Evolutionary conservation across 2,797 vertebrate species (phyloP).

Genomic region (Neopelma chrysocephalum): DNA sequence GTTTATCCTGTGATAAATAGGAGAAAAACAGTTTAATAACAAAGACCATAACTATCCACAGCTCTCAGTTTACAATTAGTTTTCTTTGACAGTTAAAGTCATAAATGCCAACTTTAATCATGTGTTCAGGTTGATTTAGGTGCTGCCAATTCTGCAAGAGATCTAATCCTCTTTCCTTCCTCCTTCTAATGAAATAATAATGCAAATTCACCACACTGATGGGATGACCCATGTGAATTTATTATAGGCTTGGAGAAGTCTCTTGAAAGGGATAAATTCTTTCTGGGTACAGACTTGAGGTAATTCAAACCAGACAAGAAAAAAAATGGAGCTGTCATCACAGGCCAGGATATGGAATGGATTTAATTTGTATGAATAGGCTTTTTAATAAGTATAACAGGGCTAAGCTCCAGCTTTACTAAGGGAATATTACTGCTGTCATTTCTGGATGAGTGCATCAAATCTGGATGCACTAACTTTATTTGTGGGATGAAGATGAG

Average conservation of each 20-base stretch:
- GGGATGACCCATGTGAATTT: conserved; percentile 77
- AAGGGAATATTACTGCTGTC: conserved; percentile 69
- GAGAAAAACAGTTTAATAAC: conserved; percentile 68
- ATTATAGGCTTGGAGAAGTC: conserved; percentile 76
- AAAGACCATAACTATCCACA: conserved; percentile 76
- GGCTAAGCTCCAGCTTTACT: conserved; percentile 72
- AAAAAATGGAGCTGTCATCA: conserved; percentile 79
- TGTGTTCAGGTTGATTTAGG: conserved; percentile 77
- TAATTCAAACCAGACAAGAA: conserved; percentile 79
- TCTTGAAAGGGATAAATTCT: conserved; percentile 80
- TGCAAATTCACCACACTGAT: conserved; percentile 80
- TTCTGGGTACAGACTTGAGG: conserved; percentile 74
- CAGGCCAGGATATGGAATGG: conserved; percentile 71
- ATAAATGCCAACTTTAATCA: conserved; percentile 82
- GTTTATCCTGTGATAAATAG: conserved; percentile 74
- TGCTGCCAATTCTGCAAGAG: conserved; percentile 69
- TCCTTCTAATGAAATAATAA: conserved; percentile 82
- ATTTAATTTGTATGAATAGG: conserved; percentile 82
- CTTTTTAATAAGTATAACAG: conserved; percentile 79
- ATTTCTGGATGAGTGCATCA: no score
- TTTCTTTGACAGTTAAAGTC: conserved; percentile 79
- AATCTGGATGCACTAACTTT: conserved; percentile 72
- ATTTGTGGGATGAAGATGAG: conserved; percentile 55
- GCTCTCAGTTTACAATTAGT: conserved; percentile 78
- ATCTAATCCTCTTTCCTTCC: conserved; percentile 78